Evolutionary conservation across 2,888 invertebrate species (phyloP), one percentile per base, ranked within the genome.

Genomic region (Hemithea aestivaria): DNA sequence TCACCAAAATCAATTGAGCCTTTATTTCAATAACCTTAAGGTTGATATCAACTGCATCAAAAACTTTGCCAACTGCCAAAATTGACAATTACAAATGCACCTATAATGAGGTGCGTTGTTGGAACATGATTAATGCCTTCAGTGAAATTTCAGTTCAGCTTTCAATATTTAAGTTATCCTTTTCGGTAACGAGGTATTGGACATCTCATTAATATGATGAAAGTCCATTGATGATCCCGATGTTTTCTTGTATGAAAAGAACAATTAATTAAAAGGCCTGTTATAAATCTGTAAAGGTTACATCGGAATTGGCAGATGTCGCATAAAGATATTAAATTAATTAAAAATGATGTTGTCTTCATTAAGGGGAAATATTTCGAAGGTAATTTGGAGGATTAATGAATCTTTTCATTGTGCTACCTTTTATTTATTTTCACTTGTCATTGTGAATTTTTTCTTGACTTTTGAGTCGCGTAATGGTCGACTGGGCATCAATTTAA

Each of bases 11-110:
- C 53, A 56, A n/a, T n/a, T n/a, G n/a, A n/a, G 58, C 48, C 60
- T 61, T 66, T 71, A 66, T 53, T 48, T 45, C 44, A 52, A 45
- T 41, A 2, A 38, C 10, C 40, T 58, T 62, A 71, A 66, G 62
- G 56, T 55, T 42, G 49, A 45, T 51, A 47, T 26, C 48, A 54
- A 53, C 55, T 45, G 53, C 53, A 42, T 53, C 52, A 58, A 57
- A 58, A 61, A 52, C 45, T 51, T 44, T 35, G 35, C 32, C 9
- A 33, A 44, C 48, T 44, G 45, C 69, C 71, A 60, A 80, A 77
- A 76, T 71, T 76, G 80, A 77, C 78, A 79, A 80, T 78, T 76
- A 81, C 74, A 78, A 81, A 82, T 81, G 73, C 69, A 73, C 60
- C 69, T 66, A 71, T 83, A 84, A 84, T 82, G 80, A 80, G 77